These are phyloP conservation scores for Amphiprion clarkii DNA, from an alignment of 2,797 vertebrate genomes.

Conservation along the genomic window DNA sequence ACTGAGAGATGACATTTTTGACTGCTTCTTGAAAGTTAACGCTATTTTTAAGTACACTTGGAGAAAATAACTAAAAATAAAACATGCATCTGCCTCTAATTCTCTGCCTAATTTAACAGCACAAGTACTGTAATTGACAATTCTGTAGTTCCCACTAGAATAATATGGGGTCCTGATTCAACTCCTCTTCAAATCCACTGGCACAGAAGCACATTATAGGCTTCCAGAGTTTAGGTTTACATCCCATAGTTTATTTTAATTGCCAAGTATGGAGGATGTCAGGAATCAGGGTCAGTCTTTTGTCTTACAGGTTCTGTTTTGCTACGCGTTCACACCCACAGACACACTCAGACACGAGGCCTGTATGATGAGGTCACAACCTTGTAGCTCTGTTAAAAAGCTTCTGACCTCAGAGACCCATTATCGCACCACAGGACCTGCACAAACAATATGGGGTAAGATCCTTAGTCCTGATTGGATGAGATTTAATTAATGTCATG, in stretches of 20 bases:
- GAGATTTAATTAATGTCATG: constrained; percentile 42
- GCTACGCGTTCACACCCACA: not conserved
- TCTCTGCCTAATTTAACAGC: constrained; percentile 28
- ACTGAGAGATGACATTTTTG: constrained; percentile 51
- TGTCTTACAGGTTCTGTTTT: not conserved
- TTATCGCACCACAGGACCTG: constrained; percentile 10
- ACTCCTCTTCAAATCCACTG: constrained; percentile 10
- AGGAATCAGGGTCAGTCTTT: constrained; percentile 12
- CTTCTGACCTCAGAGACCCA: constrained; percentile 4
- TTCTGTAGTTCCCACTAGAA: constrained; percentile 5
- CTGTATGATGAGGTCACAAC: constrained; percentile 6
- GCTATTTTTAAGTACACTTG: constrained; percentile 37
- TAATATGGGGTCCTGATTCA: constrained; percentile 10
- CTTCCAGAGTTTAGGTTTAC: constrained; percentile 16
- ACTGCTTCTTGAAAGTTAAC: constrained; percentile 44
- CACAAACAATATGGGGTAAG: constrained; percentile 1
- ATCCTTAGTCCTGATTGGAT: constrained; percentile 30
- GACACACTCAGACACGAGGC: not conserved
- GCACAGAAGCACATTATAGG: constrained; percentile 1
- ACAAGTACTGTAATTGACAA: constrained; percentile 22
- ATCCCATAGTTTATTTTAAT: constrained; percentile 15
- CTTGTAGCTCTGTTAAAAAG: constrained; percentile 19
- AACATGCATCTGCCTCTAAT: constrained; percentile 26
- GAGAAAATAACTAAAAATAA: constrained; percentile 26
- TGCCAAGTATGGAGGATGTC: not conserved